Conservation (phyloP, 2,888 invertebrate species). For the Erebia ligea region DNA sequence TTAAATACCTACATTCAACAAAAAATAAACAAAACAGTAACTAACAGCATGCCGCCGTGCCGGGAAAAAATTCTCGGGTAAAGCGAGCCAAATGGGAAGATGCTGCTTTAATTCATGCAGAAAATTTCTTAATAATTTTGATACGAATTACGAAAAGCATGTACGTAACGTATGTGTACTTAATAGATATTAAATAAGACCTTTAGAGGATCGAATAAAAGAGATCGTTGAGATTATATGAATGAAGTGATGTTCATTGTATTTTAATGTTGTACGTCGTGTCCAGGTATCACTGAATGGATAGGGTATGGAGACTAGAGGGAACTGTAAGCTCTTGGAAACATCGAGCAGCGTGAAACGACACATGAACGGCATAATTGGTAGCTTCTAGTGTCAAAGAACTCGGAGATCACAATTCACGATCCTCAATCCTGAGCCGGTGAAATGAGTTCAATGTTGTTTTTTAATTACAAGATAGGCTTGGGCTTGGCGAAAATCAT, state of each 20-base stretch:
- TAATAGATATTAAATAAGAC: background rate
- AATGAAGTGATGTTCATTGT: no score
- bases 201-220: background rate
- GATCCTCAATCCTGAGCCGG: no score
- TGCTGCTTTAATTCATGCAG: slow-evolving; percentile 5
- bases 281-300: background rate
- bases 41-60: slow-evolving; percentile 12
- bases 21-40: slow-evolving; percentile 25
- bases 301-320: background rate
- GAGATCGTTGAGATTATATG: no score
- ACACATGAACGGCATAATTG: background rate
- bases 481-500: no score
- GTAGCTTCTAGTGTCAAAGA: background rate
- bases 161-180: background rate
- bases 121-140: slow-evolving; percentile 9
- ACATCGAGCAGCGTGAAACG: background rate
- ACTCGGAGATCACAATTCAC: no score
- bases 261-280: no score
- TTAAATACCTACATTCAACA: slow-evolving; percentile 21
- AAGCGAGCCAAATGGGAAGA: background rate
- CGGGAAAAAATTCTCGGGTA: slow-evolving; percentile 8
- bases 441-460: no score
- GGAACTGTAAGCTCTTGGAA: background rate
- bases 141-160: background rate
- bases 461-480: no score